Conservation (phyloP, 2,888 invertebrate species). For the Pantelozetes paolii region DNA sequence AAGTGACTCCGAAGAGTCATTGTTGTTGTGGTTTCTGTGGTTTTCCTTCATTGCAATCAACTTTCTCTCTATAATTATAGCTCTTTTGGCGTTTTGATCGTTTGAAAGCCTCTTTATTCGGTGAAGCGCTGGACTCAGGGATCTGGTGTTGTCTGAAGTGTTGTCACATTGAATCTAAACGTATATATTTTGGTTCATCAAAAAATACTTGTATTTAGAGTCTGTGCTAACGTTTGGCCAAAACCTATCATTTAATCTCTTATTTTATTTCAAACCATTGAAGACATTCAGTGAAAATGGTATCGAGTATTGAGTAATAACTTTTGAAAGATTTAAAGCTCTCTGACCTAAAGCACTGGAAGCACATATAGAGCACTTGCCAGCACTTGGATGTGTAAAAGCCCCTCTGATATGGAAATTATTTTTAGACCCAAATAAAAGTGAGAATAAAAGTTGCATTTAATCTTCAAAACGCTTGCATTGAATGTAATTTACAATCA, state of each 20-base stretch:
- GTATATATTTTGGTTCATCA: slow-evolving; percentile 12
- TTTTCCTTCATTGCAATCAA: neutral
- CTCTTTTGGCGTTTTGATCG: neutral
- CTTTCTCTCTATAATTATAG: slow-evolving; percentile 35
- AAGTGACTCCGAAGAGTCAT: slow-evolving; percentile 1
- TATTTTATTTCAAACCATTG: slow-evolving; percentile 14
- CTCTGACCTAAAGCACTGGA: slow-evolving; percentile 34
- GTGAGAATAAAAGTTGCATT: neutral
- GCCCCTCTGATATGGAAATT: neutral
- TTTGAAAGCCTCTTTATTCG: slow-evolving; percentile 23
- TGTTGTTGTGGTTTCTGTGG: slow-evolving; percentile 7
- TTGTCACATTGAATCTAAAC: slow-evolving; percentile 35
- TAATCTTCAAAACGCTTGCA: neutral
- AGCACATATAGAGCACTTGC: neutral
- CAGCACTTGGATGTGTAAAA: too few species aligned
- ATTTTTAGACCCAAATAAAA: neutral
- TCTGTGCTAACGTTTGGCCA: neutral
- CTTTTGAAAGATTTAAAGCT: slow-evolving; percentile 26
- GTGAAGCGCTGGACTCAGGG: slow-evolving; percentile 12
- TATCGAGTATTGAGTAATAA: slow-evolving; percentile 12
- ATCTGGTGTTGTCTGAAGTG: neutral
- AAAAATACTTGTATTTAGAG: slow-evolving; percentile 17
- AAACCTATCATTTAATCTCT: slow-evolving; percentile 32
- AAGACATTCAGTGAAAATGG: neutral
- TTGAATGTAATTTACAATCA: too few species aligned